Conservation (phyloP, 2,113 vertebrate species). For the Dromas ardeola region DNA sequence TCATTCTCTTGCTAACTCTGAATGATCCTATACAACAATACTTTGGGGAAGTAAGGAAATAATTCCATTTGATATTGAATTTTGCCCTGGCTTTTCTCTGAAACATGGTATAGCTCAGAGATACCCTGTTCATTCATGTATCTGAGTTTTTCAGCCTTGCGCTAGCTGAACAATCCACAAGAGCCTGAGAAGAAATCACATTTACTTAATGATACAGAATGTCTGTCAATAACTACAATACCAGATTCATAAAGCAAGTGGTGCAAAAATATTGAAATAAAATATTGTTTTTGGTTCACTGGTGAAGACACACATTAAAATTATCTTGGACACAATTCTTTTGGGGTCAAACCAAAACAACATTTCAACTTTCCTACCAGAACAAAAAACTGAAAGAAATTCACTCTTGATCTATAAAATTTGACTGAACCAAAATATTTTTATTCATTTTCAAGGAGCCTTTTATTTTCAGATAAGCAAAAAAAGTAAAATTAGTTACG, state of each 20-base stretch:
- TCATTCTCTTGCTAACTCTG: background rate
- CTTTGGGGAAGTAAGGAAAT: background rate
- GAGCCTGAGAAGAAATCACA: background rate
- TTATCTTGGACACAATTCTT: background rate
- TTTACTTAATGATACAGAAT: background rate
- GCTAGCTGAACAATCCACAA: background rate
- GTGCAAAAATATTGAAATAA: background rate
- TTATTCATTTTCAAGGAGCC: fast-evolving
- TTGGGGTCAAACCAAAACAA: background rate
- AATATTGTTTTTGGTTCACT: background rate
- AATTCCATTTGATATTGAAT: background rate
- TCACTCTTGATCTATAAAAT: background rate
- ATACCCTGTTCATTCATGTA: background rate
- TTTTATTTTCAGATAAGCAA: background rate
- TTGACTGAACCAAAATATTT: background rate
- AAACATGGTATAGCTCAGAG: background rate
- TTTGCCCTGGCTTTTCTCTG: background rate
- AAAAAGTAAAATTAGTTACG: background rate
- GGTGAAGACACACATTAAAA: background rate
- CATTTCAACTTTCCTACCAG: background rate
- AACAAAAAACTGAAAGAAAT: background rate
- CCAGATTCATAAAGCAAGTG: background rate
- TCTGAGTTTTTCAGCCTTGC: background rate
- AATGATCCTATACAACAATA: background rate
- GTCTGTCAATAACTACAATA: background rate